Percentiles rank a stretch among this genome's conserved stretches.
Evolutionary conservation across 1,140 invertebrate species (phyloP).

Genomic region (Cryptotermes secundus): DNA sequence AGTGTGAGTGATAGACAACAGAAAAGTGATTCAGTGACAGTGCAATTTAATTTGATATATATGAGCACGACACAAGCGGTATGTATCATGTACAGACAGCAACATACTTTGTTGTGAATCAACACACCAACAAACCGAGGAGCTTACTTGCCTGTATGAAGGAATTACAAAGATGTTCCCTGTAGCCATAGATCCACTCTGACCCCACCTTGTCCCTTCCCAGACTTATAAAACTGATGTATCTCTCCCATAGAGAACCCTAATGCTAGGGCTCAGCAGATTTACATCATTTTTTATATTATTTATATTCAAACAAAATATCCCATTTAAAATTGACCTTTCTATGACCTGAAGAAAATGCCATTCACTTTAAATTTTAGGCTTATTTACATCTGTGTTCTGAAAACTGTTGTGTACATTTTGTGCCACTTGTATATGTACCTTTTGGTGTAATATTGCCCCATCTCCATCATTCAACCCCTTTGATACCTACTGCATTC

Average conservation of each 20-base stretch:
- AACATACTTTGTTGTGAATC: slow-evolving; percentile 17
- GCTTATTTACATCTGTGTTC: slow-evolving; percentile 36
- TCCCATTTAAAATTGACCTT: slow-evolving; percentile 33
- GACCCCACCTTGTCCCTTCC: slow-evolving; percentile 16
- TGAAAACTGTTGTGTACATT: slow-evolving; percentile 37
- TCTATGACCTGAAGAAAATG: slow-evolving; percentile 31
- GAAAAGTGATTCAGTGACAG: slow-evolving; percentile 35
- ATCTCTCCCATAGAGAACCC: slow-evolving; percentile 22
- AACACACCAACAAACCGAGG: slow-evolving; percentile 30
- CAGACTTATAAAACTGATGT: slow-evolving; percentile 4
- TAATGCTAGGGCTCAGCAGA: slow-evolving; percentile 24
- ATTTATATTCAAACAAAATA: slow-evolving; percentile 35
- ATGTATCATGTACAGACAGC: not conserved
- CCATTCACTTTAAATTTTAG: slow-evolving; percentile 35
- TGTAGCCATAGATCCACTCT: slow-evolving; percentile 21
- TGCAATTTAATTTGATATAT: slow-evolving; percentile 29
- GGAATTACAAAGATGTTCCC: slow-evolving; percentile 30
- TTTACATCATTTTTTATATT: slow-evolving; percentile 35
- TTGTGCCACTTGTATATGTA: slow-evolving; percentile 36
- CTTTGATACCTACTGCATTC: not conserved
- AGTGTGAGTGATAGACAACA: slow-evolving; percentile 34
- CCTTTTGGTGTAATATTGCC: slow-evolving; percentile 35
- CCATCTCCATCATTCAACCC: slow-evolving; percentile 20
- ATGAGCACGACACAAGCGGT: not conserved
- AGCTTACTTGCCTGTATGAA: slow-evolving; percentile 33